phyloP scores from a whole-genome alignment of 2,888 invertebrate genomes.

The Drosophila algonquin region DNA sequence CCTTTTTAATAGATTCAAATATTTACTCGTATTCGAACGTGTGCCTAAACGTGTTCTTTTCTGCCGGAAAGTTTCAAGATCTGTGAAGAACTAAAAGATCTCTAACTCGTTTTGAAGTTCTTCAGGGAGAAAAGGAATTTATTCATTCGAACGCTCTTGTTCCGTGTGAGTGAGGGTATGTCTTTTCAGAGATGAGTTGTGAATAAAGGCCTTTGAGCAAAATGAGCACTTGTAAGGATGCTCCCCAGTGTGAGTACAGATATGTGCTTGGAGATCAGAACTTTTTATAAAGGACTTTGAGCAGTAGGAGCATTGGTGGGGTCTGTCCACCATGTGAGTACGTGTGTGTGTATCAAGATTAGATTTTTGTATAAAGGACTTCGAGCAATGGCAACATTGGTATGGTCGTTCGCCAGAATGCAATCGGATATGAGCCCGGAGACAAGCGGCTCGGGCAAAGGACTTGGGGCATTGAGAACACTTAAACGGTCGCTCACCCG shows the following conservation, averaged over 20 bases:
- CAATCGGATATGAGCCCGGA: neutral
- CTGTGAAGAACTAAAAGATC: neutral
- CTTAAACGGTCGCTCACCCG: neutral
- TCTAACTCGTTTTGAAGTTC: neutral
- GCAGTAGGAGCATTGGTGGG: conserved; percentile 1
- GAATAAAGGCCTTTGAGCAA: conserved; percentile 1
- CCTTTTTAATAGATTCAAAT: neutral
- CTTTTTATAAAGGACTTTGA: neutral
- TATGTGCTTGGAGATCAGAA: neutral
- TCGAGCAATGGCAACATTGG: neutral
- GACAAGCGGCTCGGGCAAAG: neutral
- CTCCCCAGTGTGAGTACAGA: conserved; percentile 10
- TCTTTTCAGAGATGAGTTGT: neutral
- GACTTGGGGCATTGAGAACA: neutral
- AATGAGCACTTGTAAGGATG: neutral
- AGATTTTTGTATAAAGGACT: neutral
- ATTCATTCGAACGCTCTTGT: neutral
- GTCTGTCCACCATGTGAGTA: neutral
- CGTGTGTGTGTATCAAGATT: neutral
- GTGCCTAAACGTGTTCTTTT: neutral
- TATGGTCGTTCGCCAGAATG: neutral
- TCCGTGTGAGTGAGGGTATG: conserved; percentile 1
- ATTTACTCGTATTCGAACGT: neutral
- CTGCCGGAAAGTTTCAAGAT: neutral
- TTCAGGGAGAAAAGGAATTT: neutral